These are phyloP conservation scores for Conomelus anceps DNA, from an alignment of 2,888 invertebrate species.

Conservation along the genomic window DNA sequence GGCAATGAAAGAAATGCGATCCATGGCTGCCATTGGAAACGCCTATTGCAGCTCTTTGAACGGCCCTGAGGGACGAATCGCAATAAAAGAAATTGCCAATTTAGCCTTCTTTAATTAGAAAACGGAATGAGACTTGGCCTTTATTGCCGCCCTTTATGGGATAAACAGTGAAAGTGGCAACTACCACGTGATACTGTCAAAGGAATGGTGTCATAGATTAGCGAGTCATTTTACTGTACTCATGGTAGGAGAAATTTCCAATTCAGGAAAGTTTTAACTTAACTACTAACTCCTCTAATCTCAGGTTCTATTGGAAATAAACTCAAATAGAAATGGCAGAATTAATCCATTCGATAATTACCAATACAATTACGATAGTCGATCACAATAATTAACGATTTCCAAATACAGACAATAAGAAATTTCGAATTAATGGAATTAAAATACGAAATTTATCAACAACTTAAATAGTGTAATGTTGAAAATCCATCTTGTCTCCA, in stretches of 20 bases:
- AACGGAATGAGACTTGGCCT: background rate
- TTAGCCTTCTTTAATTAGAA: background rate
- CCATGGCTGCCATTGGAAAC: background rate
- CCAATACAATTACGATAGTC: too few relatives aligned
- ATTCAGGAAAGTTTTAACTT: background rate
- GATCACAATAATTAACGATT: too few relatives aligned
- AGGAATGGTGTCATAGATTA: background rate
- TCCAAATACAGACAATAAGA: too few relatives aligned
- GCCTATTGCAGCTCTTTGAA: background rate
- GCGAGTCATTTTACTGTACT: background rate
- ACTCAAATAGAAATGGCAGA: too few relatives aligned
- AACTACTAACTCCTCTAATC: too few relatives aligned
- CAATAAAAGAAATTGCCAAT: background rate
- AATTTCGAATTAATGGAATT: too few relatives aligned
- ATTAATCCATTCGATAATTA: too few relatives aligned
- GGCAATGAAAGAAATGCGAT: background rate
- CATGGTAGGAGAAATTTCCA: background rate
- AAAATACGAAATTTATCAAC: too few relatives aligned
- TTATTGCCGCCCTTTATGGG: background rate
- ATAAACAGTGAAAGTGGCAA: background rate
- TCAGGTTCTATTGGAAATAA: too few relatives aligned
- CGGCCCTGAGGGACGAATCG: background rate
- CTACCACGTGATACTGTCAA: background rate
- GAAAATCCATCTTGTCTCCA: too few relatives aligned
- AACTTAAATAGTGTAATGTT: too few relatives aligned